A percentile compares a stretch with the other conserved stretches of the same genome.
Conservation (phyloP, 2,888 invertebrate genomes). For the Drosophila conformis region DNA sequence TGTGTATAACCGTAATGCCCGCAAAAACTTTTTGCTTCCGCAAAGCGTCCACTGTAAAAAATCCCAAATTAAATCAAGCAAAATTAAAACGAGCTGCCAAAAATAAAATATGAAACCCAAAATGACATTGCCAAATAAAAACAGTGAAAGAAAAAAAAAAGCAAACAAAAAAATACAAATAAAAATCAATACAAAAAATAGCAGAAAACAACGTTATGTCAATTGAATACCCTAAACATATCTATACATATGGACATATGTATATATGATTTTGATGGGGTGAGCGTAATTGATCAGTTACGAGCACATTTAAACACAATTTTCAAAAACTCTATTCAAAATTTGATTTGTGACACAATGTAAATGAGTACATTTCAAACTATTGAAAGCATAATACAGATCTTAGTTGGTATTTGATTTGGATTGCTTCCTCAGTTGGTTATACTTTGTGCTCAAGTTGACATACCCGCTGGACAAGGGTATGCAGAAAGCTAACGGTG, state of each 20-base stretch:
- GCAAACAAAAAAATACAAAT: conserved; percentile 1
- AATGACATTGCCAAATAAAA: conserved; percentile 68
- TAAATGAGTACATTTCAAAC: background rate
- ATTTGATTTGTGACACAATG: background rate
- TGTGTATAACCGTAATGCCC: conserved; percentile 24
- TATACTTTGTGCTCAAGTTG: background rate
- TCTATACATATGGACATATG: background rate
- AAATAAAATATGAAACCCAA: conserved; percentile 33
- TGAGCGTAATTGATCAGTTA: background rate
- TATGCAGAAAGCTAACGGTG: conserved; percentile 13
- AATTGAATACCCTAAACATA: background rate
- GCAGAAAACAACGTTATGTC: background rate
- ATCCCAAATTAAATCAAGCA: conserved; percentile 56
- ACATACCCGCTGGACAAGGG: background rate
- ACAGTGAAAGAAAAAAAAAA: background rate
- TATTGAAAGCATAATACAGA: background rate
- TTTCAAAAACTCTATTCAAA: background rate
- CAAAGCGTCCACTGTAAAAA: conserved; percentile 45
- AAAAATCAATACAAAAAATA: background rate
- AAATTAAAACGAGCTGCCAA: conserved; percentile 47
- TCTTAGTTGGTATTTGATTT: background rate
- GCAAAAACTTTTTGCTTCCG: conserved; percentile 64
- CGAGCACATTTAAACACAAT: background rate
- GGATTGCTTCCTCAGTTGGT: background rate
- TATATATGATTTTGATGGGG: background rate